Evolutionary conservation across 2,113 vertebrate genomes (phyloP), one percentile per base, ranked within the genome.

Genomic region (Nyctereutes procyonoides): DNA sequence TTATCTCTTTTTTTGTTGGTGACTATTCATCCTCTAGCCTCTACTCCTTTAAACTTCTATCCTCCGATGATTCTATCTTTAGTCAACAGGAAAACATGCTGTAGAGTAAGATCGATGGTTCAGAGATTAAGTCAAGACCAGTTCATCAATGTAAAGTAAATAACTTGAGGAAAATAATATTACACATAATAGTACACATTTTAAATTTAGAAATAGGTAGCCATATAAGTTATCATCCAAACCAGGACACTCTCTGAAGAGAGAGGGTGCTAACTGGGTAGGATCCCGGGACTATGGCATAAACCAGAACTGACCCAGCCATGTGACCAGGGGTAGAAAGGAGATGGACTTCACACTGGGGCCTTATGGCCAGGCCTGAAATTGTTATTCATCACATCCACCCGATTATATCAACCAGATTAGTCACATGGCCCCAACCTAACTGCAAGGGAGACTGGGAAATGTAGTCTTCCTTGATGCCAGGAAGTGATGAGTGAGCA

Each of bases 121-220:
- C 82, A 85, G 51, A 91, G 11, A 43, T 10, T 74, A 94, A 60
- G 10, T 74, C 60, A 87, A 74, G 24, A 74, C 38, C 14, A 53
- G 48, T 5, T 63, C 56, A 63, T 82, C 67, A 20, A 43, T 15
- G 79, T 77, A 76, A 88, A 93, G n/a, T 89, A 88, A 97, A n/a
- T 89, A 91, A 87, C 24, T 38, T 84, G 32, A 96, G 71, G 71
- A 88, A 93, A 90, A 71, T 35, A 80, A 88, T 38, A 51, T 30
- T 51, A 51, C 24, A 30, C 1, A 28, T 28, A 77, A 55, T 9
- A 35, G 55, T 24, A 58, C 19, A 30, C 4, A 38, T n/a, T 74
- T 77, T 79, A 93, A 76, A 55, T 81, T 91, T 81, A 88, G 35
- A 88, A 83, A n/a, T 60, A 85, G 30, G 2, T 71, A 76, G 53